Base-by-base conservation (phyloP, 2,113 vertebrate genomes). In the Solenodon paradoxus region DNA sequence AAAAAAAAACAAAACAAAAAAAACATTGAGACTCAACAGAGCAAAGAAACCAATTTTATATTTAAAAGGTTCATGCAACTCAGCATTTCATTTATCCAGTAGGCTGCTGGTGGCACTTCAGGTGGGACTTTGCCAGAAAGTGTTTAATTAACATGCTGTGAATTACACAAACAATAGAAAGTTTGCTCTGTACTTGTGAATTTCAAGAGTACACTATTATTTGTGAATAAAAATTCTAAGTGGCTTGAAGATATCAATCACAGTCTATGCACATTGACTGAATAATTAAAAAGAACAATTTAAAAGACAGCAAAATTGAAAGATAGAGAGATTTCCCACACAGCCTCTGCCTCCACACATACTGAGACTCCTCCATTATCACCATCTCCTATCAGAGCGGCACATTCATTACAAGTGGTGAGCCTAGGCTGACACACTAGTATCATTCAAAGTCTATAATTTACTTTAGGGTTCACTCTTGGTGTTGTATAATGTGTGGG, bases 1-100 rank as follows among this genome's bases (percentile, higher is more conserved):
- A 42, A 66, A 22, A 49, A 45, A 32, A 57, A 61, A 26, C 12
- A 42, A 66, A 22, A 49, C 40, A 32, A 57, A 61, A 26, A n/a
- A 64, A 66, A 30, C 51, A 40, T 0, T 26, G 57, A 5, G 88
- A 72, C 38, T 83, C 49, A 91, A 57, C 16, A 74, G 55, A 93
- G 93, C 17, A 69, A 84, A 38, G 30, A 82, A 30, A 88, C n/a
- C 10, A 78, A 94, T 74, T 96, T 94, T 59, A 24, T 88, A 86
- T 93, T 95, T 95, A 64, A 86, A 90, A 94, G 86, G 69, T 30
- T 82, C 63, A 51, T 22, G 79, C 3, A 64, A 78, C n/a, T 32
- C 55, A 71, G 40, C 7, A 61, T 61, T 78, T 92, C 68, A 53
- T 35, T 64, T 71, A 42, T 53, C 40, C 68, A 47, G 13, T 13